phyloP scores from a whole-genome alignment of 1,140 invertebrate genomes.

The Drosophila paulistorum region DNA sequence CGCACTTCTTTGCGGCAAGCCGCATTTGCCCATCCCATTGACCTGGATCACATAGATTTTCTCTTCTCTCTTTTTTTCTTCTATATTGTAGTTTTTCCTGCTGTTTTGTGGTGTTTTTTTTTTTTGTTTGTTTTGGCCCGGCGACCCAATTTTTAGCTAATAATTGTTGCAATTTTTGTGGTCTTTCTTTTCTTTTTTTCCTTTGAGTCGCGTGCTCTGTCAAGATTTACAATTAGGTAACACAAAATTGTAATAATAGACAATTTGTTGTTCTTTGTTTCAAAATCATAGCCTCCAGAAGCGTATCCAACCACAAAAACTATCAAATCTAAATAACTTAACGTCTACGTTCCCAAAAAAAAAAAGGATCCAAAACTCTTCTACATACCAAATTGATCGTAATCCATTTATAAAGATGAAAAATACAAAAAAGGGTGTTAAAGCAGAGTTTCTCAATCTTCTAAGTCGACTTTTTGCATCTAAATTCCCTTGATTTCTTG shows the following conservation, averaged over 20 bases:
- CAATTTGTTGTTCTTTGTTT: too few species aligned
- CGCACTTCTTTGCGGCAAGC: constrained; percentile 71
- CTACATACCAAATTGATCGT: too few species aligned
- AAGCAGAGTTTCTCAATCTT: too few species aligned
- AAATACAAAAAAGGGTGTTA: too few species aligned
- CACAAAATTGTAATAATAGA: not conserved
- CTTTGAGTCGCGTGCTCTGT: not conserved
- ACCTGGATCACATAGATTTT: not conserved
- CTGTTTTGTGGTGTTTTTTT: constrained; percentile 59
- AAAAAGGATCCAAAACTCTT: too few species aligned
- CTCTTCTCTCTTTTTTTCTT: constrained; percentile 34
- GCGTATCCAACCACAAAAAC: too few species aligned
- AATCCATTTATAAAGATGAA: too few species aligned
- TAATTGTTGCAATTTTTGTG: constrained; percentile 74
- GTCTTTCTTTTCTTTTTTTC: constrained; percentile 35
- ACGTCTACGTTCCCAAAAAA: too few species aligned
- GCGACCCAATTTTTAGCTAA: constrained; percentile 68
- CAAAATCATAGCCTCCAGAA: too few species aligned
- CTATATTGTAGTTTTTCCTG: constrained; percentile 49
- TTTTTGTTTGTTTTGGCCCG: constrained; percentile 43
- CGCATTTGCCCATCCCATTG: constrained; percentile 30
- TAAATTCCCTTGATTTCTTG: too few species aligned
- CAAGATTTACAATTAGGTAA: constrained; percentile 8
- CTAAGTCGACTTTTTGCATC: too few species aligned
- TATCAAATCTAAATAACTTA: too few species aligned